Evolutionary conservation across 2,888 invertebrate species (phyloP).

Genomic region (Alviniconcha strummeri): DNA sequence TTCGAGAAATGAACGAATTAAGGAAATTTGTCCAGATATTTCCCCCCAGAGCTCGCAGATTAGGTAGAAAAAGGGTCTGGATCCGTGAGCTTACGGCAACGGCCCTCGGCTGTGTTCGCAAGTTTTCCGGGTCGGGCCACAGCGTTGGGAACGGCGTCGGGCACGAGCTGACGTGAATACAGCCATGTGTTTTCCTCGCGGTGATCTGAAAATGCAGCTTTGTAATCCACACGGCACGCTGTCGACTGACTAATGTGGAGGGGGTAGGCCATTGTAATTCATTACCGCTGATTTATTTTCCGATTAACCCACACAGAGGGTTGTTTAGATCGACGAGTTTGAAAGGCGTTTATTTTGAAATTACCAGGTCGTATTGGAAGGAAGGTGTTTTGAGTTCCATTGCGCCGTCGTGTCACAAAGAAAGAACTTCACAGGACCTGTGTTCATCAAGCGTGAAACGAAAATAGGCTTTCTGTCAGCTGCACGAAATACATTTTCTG

Average conservation of each 20-base stretch:
- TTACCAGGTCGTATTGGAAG: conserved; percentile 3
- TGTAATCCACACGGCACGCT: conserved; percentile 11
- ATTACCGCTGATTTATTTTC: conserved; percentile 27
- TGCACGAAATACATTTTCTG: conserved; percentile 20
- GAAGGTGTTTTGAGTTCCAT: not conserved
- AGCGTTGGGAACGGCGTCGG: not conserved
- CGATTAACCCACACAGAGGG: conserved; percentile 17
- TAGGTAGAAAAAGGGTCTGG: not conserved
- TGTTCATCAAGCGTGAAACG: conserved; percentile 1
- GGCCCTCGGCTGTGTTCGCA: not conserved
- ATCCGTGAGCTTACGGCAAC: not conserved
- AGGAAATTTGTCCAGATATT: conserved; percentile 24
- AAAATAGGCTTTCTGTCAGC: conserved; percentile 13
- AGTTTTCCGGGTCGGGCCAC: not conserved
- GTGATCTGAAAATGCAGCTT: conserved; percentile 30
- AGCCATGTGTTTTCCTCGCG: conserved; percentile 19
- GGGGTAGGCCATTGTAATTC: conserved; percentile 18
- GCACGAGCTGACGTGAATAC: conserved; percentile 18
- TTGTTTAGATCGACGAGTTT: conserved; percentile 6
- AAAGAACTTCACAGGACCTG: not conserved
- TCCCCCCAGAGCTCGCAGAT: conserved; percentile 2
- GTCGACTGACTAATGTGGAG: conserved; percentile 20
- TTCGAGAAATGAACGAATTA: not conserved
- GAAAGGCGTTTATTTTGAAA: conserved; percentile 25
- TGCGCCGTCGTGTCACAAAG: not conserved